Evolutionary conservation across 2,113 vertebrate genomes (phyloP), one percentile per base, ranked within the genome.

Genomic region (Elephantulus edwardii): DNA sequence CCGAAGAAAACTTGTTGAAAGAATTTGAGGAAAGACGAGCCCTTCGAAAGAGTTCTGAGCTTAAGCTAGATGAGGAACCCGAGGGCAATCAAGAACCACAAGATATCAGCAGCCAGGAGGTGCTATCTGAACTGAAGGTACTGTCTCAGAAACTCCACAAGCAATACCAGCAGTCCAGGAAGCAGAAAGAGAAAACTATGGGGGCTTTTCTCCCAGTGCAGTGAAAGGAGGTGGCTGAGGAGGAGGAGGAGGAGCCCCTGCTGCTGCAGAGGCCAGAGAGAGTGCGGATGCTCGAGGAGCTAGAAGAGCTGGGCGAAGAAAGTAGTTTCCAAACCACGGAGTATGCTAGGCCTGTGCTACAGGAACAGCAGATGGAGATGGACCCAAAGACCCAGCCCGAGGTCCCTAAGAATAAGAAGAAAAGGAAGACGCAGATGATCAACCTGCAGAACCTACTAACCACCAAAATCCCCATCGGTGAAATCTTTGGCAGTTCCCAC

Each of bases 1-100:
- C 98, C 38, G 98, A 99, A 66, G 98, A 99, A 74, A 80, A 68
- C 0, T 94, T 98, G 11, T 96, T 99, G 10, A 96, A 98, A 84
- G 97, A 98, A 91, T 98, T 99, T 42, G 96, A 97, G 0, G 96
- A 95, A 68, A 98, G 93, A 48, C 97, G 98, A 79, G 97, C 95
- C 1, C 24, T 68, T 17, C 95, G 98, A 54, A 95, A 93, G 81
- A 89, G 81, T 42, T 42, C 75, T 48, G 92, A 95, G 3, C 77
- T 72, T 50, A 89, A 10, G 33, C 64, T 80, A 0, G 1, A 84
- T 2, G 42, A 44, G 0, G 46, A 10, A 5, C 74, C 28, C 1
- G 38, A 35, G 28, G 42, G 12, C 13, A 12, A 7, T 14, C 42
- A 74, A 14, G 71, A 28, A 30, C 44, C 24, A 16, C 42, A 30